phyloP scores from a whole-genome alignment of 1,140 invertebrate genomes.

The Drosophila subpulchrella region DNA sequence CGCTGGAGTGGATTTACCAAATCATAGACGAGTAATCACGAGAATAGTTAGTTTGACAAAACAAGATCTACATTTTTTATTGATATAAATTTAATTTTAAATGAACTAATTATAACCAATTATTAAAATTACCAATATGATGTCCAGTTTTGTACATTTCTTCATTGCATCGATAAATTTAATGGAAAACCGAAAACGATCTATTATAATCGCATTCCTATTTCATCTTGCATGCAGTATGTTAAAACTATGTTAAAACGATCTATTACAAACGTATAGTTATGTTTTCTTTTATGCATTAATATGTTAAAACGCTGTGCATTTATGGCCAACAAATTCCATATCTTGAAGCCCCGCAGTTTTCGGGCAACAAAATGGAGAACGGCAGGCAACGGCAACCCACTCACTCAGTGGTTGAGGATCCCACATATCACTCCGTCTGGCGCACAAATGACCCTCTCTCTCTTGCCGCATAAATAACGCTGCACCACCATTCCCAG shows the following conservation, averaged over 20 bases:
- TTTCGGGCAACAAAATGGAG: conserved; percentile 40
- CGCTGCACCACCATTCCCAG: conserved; percentile 22
- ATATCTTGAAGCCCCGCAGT: conserved; percentile 12
- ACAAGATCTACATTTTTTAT: too few species aligned
- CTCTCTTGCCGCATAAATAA: conserved; percentile 21
- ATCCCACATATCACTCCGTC: conserved; percentile 33
- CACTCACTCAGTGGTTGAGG: conserved; percentile 22
- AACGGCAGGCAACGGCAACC: conserved; percentile 15
- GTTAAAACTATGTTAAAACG: too few species aligned
- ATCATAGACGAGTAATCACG: too few species aligned
- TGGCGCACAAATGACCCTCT: conserved; percentile 26
- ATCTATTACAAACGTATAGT: background rate
- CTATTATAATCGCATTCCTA: too few species aligned
- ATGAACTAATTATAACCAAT: too few species aligned
- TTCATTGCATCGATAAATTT: too few species aligned
- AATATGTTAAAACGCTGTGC: too few species aligned
- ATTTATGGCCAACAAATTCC: conserved; percentile 22
- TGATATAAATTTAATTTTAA: too few species aligned
- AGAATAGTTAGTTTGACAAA: too few species aligned
- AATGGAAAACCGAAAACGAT: too few species aligned
- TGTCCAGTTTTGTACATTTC: too few species aligned
- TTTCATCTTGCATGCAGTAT: too few species aligned
- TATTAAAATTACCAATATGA: background rate
- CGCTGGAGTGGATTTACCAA: background rate
- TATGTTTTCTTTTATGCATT: background rate